Evolutionary conservation across 2,113 vertebrate species (phyloP), one percentile per base, ranked within the genome.

Genomic region (Argyrosomus japonicus): DNA sequence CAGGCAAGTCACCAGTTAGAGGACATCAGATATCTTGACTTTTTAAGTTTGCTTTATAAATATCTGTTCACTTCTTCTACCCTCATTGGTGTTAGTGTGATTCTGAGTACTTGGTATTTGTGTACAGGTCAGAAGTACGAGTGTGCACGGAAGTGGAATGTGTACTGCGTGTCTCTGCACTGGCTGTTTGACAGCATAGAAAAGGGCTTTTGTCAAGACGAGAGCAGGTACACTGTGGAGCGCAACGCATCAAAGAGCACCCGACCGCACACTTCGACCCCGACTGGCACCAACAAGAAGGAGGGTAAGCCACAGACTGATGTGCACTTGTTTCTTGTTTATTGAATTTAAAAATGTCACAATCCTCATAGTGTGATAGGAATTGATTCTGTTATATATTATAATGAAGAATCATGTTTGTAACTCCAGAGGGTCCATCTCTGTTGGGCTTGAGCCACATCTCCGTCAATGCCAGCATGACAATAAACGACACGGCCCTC

Each of bases 171-270:
- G 81, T 96, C 97, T 25, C 79, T 96, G 19, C 95, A 97, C 71
- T 99, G 99, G 99, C 95, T 99, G 86, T 98, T 97, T 93, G 97
- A 99, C 92, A 99, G 98, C 91, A 95, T 99, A 48, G 95, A 98
- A 78, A 98, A 96, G 56, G 97, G 97, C 19, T 98, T 96, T 89
- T 99, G 97, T 94, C 99, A 99, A 91, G 97, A 99, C 84, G 98
- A 98, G 89, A 93, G 94, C 6, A 96, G 96, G 0, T 99, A 99
- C 88, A 94, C 83, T 6, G 80, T 96, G 79, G 94, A 96, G 47
- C 74, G 92, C 13, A 90, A 58, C 15, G 64, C 87, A 56, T 91
- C 94, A 75, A 83, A 81, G 75, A 48, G 65, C 50, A 89, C 19
- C 2, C 11, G 87, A 47, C 97, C 95, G 6, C 96, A 94, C 68